Percentiles rank a stretch among this genome's conserved stretches.
Conservation (phyloP, 2,797 vertebrate species). For the Florisuga fusca region DNA sequence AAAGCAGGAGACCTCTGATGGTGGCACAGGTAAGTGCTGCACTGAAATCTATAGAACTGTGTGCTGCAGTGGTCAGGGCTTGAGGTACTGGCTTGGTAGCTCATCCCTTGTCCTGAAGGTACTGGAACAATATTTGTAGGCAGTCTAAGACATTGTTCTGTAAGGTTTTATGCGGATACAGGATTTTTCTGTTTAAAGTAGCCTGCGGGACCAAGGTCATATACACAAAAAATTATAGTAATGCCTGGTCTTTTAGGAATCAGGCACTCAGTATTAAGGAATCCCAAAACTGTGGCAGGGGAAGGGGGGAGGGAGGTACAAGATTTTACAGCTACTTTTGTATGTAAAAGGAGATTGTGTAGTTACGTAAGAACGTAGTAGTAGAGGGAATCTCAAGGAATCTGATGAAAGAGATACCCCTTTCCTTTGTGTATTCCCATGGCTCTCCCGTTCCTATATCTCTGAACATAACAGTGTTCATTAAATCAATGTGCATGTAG, state of each 20-base stretch:
- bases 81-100: neutral
- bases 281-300: neutral
- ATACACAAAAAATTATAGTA: neutral
- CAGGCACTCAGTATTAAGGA: neutral
- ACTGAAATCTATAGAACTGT: neutral
- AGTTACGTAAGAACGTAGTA: neutral
- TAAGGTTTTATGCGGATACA: neutral
- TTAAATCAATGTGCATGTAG: neutral
- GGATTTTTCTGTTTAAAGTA: neutral
- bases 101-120: neutral
- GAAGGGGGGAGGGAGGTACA: neutral
- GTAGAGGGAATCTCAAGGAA: neutral
- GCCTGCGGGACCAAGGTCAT: neutral
- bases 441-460: neutral
- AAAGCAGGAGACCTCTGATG: neutral
- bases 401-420: neutral
- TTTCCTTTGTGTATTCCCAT: neutral
- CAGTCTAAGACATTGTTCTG: neutral
- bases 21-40: neutral
- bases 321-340: neutral
- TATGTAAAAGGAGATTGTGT: neutral
- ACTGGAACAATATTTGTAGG: neutral
- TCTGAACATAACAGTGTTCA: neutral
- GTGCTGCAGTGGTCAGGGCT: neutral
- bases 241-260: neutral